Conservation (phyloP, 53 echinoderm and acorn worm genomes). For the Apostichopus leukothele region DNA sequence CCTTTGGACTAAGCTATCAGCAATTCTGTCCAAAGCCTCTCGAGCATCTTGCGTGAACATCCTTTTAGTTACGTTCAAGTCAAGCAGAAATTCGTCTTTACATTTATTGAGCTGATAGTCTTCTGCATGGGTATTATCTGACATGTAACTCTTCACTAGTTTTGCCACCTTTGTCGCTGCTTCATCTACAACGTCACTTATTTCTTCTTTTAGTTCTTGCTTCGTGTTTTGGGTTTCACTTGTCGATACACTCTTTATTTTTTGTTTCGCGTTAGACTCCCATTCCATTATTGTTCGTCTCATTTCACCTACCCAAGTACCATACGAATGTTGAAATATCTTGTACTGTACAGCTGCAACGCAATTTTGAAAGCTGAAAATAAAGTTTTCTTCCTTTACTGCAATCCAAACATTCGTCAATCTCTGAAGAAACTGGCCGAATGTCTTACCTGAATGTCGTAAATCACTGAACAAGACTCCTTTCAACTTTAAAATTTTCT, state of each 20-base stretch:
- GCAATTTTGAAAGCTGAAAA: conserved; percentile 44
- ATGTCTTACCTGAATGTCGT: not conserved
- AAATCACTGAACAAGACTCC: conserved; percentile 1
- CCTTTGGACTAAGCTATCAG: not conserved
- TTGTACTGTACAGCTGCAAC: conserved; percentile 31
- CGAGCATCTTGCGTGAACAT: conserved; percentile 17
- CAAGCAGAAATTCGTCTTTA: conserved; percentile 19
- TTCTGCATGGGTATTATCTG: not conserved
- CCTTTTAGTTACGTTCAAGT: conserved; percentile 16
- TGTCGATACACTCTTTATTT: not conserved
- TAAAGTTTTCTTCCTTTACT: conserved; percentile 40
- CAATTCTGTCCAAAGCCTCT: conserved; percentile 6
- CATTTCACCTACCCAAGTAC: conserved; percentile 39
- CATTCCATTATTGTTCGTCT: conserved; percentile 38
- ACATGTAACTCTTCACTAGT: not conserved
- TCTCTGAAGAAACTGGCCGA: not conserved
- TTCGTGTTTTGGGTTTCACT: not conserved
- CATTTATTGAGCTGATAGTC: conserved; percentile 21
- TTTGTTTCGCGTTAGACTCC: conserved; percentile 29
- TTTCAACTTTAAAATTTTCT: conserved; percentile 14
- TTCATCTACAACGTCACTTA: not conserved
- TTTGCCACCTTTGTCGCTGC: not conserved
- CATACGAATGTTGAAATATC: conserved; percentile 26
- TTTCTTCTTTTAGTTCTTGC: not conserved
- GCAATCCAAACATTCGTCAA: conserved; percentile 25